A percentile compares a stretch with the other conserved stretches of the same genome.
Conservation (phyloP, 2,888 invertebrate species). For the Euphydryas editha region DNA sequence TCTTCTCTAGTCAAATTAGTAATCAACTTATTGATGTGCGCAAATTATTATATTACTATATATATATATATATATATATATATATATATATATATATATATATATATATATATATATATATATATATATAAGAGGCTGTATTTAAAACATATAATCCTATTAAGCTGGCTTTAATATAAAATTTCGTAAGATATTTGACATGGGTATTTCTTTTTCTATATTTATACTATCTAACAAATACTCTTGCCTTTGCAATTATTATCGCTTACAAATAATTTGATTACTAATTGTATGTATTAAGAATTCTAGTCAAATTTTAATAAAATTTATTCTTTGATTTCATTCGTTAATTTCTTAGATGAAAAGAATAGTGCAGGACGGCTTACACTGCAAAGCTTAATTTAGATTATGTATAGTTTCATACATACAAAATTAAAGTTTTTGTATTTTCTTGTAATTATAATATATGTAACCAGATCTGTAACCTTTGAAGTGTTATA, state of each 20-base stretch:
- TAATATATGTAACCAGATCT: conserved; percentile 18
- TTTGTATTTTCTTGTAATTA: conserved; percentile 15
- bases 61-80: too few species aligned
- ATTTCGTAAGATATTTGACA: conserved; percentile 18
- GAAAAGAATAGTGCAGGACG: conserved; percentile 9
- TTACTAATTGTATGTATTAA: conserved; percentile 16
- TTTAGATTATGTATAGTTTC: neutral
- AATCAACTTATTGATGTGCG: too few species aligned
- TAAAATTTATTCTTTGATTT: neutral
- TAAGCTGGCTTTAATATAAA: conserved; percentile 36
- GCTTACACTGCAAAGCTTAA: conserved; percentile 14
- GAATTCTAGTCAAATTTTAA: conserved; percentile 34
- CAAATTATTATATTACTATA: too few species aligned
- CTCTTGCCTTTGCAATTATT: conserved; percentile 11
- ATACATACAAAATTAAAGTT: conserved; percentile 13
- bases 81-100: too few species aligned
- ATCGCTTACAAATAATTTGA: conserved; percentile 2
- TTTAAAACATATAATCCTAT: conserved; percentile 37
- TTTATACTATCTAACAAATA: conserved; percentile 19
- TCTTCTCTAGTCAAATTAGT: conserved; percentile 7
- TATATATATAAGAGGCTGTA: conserved; percentile 26
- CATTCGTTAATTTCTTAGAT: neutral
- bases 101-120: too few species aligned
- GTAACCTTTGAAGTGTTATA: conserved; percentile 39
- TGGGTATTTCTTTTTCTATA: conserved; percentile 35